Evolutionary conservation across 2,113 vertebrate genomes (phyloP).

Genomic region (Corynorhinus townsendii): DNA sequence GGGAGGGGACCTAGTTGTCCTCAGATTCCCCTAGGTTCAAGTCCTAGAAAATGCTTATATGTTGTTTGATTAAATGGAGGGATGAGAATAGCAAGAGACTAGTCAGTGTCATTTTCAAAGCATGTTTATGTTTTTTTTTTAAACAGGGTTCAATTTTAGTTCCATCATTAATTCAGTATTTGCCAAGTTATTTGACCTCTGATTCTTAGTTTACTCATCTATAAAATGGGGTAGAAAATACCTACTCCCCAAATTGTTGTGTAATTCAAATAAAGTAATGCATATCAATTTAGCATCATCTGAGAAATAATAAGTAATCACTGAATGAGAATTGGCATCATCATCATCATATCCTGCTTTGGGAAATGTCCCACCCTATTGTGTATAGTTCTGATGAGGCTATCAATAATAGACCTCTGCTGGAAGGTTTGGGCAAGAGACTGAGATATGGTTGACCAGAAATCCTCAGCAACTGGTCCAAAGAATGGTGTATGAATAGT

Average conservation of each 20-base stretch:
- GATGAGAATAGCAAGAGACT: neutral
- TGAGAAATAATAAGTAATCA: neutral
- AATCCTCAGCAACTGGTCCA: neutral
- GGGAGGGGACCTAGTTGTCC: neutral
- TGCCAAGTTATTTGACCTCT: neutral
- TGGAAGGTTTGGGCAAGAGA: neutral
- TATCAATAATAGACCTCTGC: neutral
- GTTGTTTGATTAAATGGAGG: neutral
- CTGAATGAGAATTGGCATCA: neutral
- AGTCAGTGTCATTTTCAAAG: neutral
- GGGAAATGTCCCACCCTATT: neutral
- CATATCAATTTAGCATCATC: neutral
- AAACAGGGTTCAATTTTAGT: neutral
- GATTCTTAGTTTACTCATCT: neutral
- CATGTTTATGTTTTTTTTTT: neutral
- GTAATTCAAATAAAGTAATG: neutral
- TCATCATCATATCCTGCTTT: neutral
- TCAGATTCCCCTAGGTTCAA: neutral
- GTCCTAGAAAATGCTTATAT: neutral
- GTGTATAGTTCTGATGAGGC: neutral
- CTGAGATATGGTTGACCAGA: neutral
- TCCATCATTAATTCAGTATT: neutral
- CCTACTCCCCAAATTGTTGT: neutral
- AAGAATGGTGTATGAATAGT: neutral
- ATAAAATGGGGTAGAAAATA: neutral